phyloP scores from a whole-genome alignment of 2,797 vertebrate species.

The Sandelia bainsii region DNA sequence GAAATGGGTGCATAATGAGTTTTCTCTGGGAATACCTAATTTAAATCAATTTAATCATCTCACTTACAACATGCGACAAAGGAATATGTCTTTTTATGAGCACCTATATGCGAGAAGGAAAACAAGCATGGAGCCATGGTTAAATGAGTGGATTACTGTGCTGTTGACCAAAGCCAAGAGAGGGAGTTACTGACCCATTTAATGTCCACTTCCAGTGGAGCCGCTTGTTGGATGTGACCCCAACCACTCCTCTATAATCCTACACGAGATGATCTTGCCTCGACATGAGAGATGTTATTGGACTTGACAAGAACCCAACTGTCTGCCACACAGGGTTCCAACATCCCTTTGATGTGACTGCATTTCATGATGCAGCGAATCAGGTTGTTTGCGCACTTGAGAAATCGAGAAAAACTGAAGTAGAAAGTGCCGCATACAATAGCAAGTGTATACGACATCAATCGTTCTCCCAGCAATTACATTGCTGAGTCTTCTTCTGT shows the following conservation, averaged over 20 bases:
- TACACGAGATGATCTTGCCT: conserved; percentile 78
- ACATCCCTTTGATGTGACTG: conserved; percentile 64
- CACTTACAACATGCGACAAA: conserved; percentile 57
- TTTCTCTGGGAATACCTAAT: conserved; percentile 63
- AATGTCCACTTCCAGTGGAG: conserved; percentile 75
- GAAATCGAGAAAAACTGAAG: conserved; percentile 24
- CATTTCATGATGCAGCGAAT: conserved; percentile 45
- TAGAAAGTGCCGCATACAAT: not conserved
- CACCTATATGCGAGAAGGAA: conserved; percentile 39
- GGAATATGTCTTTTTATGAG: conserved; percentile 62
- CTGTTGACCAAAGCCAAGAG: conserved; percentile 68
- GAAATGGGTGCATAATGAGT: conserved; percentile 56
- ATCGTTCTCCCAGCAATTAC: not conserved
- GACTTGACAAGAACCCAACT: conserved; percentile 75
- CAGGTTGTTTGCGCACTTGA: conserved; percentile 49
- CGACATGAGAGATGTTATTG: conserved; percentile 66
- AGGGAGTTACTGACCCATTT: conserved; percentile 80
- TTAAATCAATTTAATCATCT: conserved; percentile 77
- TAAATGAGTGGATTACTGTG: conserved; percentile 72
- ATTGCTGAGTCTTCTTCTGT: conserved; percentile 16
- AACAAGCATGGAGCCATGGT: conserved; percentile 40
- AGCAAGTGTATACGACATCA: conserved; percentile 17
- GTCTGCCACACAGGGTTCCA: conserved; percentile 57
- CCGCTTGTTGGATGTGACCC: conserved; percentile 72
- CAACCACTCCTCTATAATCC: conserved; percentile 74